Conservation (phyloP, 2,888 invertebrate species). For the Fragum sueziense region DNA sequence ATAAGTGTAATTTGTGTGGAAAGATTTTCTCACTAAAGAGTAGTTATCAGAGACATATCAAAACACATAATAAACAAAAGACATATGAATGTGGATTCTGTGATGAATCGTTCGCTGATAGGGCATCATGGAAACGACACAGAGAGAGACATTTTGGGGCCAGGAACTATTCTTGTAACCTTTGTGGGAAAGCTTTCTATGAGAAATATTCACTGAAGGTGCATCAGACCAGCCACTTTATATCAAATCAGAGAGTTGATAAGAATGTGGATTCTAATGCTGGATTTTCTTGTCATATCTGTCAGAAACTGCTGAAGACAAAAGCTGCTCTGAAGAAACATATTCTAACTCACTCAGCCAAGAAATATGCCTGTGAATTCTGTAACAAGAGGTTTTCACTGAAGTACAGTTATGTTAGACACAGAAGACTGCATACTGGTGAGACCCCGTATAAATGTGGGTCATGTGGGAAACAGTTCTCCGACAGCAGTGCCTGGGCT, state of each 20-base stretch:
- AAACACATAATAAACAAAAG: slow-evolving; percentile 50
- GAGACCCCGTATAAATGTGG: slow-evolving; percentile 60
- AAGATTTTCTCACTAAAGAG: slow-evolving; percentile 59
- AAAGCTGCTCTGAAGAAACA: slow-evolving; percentile 58
- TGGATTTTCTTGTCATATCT: slow-evolving; percentile 55
- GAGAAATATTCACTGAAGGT: slow-evolving; percentile 60
- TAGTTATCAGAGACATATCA: slow-evolving; percentile 55
- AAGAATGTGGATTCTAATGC: slow-evolving; percentile 47
- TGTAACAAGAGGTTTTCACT: slow-evolving; percentile 60
- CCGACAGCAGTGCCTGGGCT: slow-evolving; percentile 61
- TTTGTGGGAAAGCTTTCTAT: slow-evolving; percentile 59
- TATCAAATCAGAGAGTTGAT: slow-evolving; percentile 43
- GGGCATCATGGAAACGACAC: slow-evolving; percentile 55
- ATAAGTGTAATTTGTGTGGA: slow-evolving; percentile 58
- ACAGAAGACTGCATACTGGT: slow-evolving; percentile 60
- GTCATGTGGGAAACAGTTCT: slow-evolving; percentile 50
- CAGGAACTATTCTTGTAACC: slow-evolving; percentile 53
- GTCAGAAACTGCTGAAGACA: slow-evolving; percentile 55
- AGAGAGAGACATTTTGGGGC: slow-evolving; percentile 55
- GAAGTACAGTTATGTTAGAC: slow-evolving; percentile 57
- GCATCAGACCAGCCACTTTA: slow-evolving; percentile 59
- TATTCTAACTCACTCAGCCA: slow-evolving; percentile 53
- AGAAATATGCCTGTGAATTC: slow-evolving; percentile 57
- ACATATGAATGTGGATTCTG: slow-evolving; percentile 60
- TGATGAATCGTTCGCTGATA: slow-evolving; percentile 52